These are phyloP conservation scores for Myotis daubentonii DNA, from an alignment of 2,797 vertebrate species.

Conservation along the genomic window DNA sequence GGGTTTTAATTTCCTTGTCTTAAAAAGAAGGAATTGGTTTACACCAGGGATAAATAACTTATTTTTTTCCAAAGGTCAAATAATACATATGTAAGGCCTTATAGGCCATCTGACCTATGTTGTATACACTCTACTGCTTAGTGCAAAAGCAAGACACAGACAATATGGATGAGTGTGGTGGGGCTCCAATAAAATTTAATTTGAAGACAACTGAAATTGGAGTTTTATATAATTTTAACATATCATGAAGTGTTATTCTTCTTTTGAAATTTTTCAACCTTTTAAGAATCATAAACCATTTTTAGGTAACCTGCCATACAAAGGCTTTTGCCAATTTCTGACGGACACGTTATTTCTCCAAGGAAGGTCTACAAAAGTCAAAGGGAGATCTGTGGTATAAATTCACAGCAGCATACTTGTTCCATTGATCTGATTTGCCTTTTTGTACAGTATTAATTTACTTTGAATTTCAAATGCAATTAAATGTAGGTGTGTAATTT, in stretches of 20 bases:
- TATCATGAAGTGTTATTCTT: not conserved
- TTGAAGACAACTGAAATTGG: not conserved
- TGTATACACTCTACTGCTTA: too few relatives aligned
- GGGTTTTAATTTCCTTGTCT: not conserved
- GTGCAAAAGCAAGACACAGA: not conserved
- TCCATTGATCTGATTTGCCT: not conserved
- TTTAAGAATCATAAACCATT: not conserved
- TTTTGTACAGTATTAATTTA: conserved; percentile 28
- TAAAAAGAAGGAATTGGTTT: not conserved
- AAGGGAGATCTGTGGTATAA: not conserved
- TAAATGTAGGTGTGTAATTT: not conserved
- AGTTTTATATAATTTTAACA: not conserved
- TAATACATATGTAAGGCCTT: not conserved
- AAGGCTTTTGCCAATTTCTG: not conserved
- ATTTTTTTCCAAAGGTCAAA: not conserved
- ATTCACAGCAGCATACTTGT: not conserved
- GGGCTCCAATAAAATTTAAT: not conserved
- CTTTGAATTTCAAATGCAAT: conserved; percentile 59
- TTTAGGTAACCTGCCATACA: not conserved
- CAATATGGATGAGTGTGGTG: not conserved
- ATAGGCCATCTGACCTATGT: not conserved
- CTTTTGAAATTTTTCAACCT: not conserved
- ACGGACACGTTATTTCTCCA: not conserved
- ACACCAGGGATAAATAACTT: not conserved
- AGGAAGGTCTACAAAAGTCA: not conserved